Conservation (phyloP, 1,140 invertebrate genomes). For the Caerostris extrusa region DNA sequence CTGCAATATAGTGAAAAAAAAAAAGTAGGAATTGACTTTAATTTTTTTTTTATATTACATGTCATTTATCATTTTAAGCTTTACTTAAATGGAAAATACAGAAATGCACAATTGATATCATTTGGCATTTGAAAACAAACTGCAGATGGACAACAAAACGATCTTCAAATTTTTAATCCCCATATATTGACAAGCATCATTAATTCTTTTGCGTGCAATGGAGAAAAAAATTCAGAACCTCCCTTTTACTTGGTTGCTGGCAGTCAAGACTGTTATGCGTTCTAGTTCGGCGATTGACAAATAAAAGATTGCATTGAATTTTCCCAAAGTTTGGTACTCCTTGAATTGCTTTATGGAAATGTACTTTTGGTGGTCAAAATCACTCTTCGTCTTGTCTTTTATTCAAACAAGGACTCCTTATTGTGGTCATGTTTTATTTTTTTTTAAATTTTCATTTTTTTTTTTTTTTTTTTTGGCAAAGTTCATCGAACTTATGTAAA, state of each 20-base stretch:
- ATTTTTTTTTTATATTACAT: too few relatives aligned
- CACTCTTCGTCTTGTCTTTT: neutral
- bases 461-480: neutral
- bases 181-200: too few relatives aligned
- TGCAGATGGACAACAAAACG: too few relatives aligned
- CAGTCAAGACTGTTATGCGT: neutral
- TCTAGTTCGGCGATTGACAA: neutral
- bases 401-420: neutral
- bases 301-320: neutral
- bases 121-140: too few relatives aligned
- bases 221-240: too few relatives aligned
- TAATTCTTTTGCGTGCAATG: too few relatives aligned
- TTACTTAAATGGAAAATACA: too few relatives aligned
- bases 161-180: too few relatives aligned
- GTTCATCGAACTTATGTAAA: slow-evolving; percentile 1
- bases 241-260: neutral
- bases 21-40: too few relatives aligned
- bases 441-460: neutral
- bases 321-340: neutral
- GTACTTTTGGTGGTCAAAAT: neutral
- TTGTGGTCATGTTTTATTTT: neutral
- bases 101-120: too few relatives aligned
- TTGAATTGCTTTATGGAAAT: neutral
- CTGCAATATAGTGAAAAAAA: too few relatives aligned
- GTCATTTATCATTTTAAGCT: too few relatives aligned